A percentile compares a stretch with the other conserved stretches of the same genome.
These are phyloP conservation scores for Botia almorhae DNA, from an alignment of 2,797 vertebrate species.

Conservation along the genomic window DNA sequence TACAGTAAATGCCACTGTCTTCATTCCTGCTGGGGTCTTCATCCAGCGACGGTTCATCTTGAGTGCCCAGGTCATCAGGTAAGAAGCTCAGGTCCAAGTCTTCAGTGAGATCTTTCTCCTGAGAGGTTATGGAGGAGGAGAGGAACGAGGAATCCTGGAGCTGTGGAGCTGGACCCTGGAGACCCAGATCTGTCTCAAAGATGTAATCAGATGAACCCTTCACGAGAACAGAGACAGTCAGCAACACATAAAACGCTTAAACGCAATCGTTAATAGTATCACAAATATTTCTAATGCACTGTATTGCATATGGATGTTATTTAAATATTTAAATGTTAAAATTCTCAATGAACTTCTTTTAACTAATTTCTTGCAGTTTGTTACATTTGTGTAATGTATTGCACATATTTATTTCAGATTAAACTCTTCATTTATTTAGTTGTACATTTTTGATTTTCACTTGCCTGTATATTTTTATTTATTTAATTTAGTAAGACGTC, in stretches of 20 bases:
- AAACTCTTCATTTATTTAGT: too few species aligned
- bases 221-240: background rate
- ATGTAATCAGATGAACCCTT: constrained; percentile 66
- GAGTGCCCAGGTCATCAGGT: constrained; percentile 84
- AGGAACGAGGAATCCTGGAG: constrained; percentile 60
- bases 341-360: too few species aligned
- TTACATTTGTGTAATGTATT: too few species aligned
- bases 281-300: background rate
- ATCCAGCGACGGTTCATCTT: constrained; percentile 67
- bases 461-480: too few species aligned
- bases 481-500: too few species aligned
- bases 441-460: too few species aligned
- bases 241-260: background rate
- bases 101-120: constrained; percentile 66
- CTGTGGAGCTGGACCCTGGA: constrained; percentile 64
- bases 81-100: constrained; percentile 93
- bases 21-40: background rate
- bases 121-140: constrained; percentile 49
- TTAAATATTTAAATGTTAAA: too few species aligned
- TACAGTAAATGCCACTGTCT: constrained; percentile 65
- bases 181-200: constrained; percentile 74
- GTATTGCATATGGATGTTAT: too few species aligned
- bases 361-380: too few species aligned
- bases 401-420: too few species aligned
- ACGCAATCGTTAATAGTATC: background rate